Base-by-base conservation (phyloP, 2,888 invertebrate species). In the Phalangium opilio region DNA sequence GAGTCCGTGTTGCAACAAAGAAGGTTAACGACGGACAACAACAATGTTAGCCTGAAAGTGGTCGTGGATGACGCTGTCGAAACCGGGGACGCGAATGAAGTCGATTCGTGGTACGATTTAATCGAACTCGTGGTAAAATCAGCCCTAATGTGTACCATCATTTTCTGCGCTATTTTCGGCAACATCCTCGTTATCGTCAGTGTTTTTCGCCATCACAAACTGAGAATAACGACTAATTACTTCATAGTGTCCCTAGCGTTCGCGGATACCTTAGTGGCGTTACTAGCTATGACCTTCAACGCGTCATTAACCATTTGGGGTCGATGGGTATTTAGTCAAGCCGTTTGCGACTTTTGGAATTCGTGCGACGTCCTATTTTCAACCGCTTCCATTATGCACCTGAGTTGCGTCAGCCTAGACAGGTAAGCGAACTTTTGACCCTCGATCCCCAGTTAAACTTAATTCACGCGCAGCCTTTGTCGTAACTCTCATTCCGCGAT, bases 271-370 rank as follows among this genome's bases (percentile, higher is more conserved):
- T 71, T 91, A 52, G 90, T 91, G 42, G 90, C 90, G 0, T 67
- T 85, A 49, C 83, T 85, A 63, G 87, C 85, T 57, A 87, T 87
- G 87, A 84, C 84, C 50, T 87, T 87, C 67, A 87, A 87, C 67
- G 85, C 86, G 33, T 83, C 82, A 60, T 79, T 85, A 11, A 83
- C 83, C 65, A 68, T 83, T 43, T 81, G 81, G 34, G 82, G 85
- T 42, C 73, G 61, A 62, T 93, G 91, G 91, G 70, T 84, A 57
- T 89, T 91, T 63, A 85, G 87, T 4, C 75, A 79, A 60, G 70
- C 81, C 60, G 83, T 90, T 79, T 91, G 91, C 71, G 86, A 91
- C 70, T 79, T 90, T 44, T 91, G 85, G 78, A 91, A 87, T 67
- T 83, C 87, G 34, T 74, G 90, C 55, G 91, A 91, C 66, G 91